Percentiles rank a stretch among this genome's conserved stretches.
Evolutionary conservation across 2,888 invertebrate genomes (phyloP).

Genomic region (Papilio protenor): DNA sequence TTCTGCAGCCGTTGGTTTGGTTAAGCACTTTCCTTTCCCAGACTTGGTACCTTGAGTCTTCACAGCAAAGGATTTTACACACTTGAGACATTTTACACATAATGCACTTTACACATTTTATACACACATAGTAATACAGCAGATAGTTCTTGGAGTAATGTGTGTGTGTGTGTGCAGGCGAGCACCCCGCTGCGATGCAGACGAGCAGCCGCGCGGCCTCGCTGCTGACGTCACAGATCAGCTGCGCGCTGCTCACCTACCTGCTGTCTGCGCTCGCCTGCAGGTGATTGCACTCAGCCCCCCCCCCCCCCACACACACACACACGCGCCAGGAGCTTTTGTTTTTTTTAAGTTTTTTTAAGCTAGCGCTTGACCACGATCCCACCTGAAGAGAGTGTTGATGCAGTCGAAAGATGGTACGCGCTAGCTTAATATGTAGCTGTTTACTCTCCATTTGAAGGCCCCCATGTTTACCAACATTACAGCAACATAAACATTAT

Average conservation of each 20-base stretch:
- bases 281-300: constrained; percentile 74
- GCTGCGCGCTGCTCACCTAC: constrained; percentile 76
- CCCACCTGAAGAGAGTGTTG: no score
- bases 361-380: no score
- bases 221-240: constrained; percentile 76
- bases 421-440: no score
- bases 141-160: no score
- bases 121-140: no score
- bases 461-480: no score
- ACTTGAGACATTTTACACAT: no score
- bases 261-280: constrained; percentile 74
- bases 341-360: neutral
- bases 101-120: no score
- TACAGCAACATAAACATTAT: constrained; percentile 27
- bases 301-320: neutral
- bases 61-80: neutral
- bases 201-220: constrained; percentile 85
- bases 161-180: constrained; percentile 84
- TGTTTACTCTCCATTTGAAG: no score
- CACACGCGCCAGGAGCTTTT: constrained; percentile 40
- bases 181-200: constrained; percentile 95
- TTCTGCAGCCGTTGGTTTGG: no score
- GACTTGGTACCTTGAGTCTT: neutral
- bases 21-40: no score
- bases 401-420: no score